Evolutionary conservation across 2,888 invertebrate genomes (phyloP), one percentile per base, ranked within the genome.

Genomic region (Xylota sylvarum): DNA sequence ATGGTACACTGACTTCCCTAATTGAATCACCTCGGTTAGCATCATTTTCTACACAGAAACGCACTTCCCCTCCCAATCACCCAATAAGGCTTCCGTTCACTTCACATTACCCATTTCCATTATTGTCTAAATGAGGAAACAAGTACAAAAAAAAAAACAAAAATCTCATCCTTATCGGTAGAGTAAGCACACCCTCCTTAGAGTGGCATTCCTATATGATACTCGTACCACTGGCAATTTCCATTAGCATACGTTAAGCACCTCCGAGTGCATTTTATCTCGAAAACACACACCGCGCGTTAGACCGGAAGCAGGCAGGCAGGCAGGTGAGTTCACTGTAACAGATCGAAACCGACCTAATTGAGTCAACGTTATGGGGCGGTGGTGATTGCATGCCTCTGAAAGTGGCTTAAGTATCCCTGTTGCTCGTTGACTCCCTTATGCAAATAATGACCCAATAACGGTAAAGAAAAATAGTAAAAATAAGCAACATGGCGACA

Each of bases 391-490:
- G 62, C 70, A 67, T 72, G 76, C 40, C 55, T 56, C 43, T 52
- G 64, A 50, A 72, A 67, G 77, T 76, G 77, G 60, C 67, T 62
- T 17, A 72, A 72, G 72, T 62, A 76, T 67, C 56, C 48, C 74
- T 19, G 56, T 58, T 60, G 67, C 56, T 43, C 46, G 64, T 52
- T 82, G 52, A 60, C 60, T 78, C 67, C 50, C 46, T 73, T 84
- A 86, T 86, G 86, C 86, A 82, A 86, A 86, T 86, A 82, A 86
- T 82, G 77, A 82, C 82, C 77, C 58, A 84, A 84, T 84, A 73
- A 79, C 78, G 52, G 23, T n/a, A 43, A 65, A 58, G 56, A 37
- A 46, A 40, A 35, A 37, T 14, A 67, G 4, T 43, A 58, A 58
- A 72, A 72, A 62, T 10, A 23, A 69, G 30, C 65, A 77, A 55